A percentile compares a stretch with the other conserved stretches of the same genome.
Evolutionary conservation across 2,113 vertebrate species (phyloP).

Genomic region (Poeciliopsis prolifica): DNA sequence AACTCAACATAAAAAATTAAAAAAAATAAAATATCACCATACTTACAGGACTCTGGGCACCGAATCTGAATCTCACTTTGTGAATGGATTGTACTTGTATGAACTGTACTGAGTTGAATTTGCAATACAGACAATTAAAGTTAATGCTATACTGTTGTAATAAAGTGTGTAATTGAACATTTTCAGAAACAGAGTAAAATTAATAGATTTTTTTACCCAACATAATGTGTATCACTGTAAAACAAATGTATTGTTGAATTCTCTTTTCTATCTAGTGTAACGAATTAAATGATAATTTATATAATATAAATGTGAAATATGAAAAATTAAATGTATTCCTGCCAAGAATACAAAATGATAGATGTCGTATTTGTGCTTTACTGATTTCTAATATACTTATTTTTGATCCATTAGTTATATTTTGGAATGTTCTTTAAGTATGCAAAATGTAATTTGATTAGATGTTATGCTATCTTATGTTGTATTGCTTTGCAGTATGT

Average conservation of each 20-base stretch:
- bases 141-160: not conserved
- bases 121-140: not conserved
- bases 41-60: not conserved
- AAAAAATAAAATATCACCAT: conserved; percentile 1
- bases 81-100: not conserved
- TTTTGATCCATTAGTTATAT: not conserved
- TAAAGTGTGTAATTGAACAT: not conserved
- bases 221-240: not conserved
- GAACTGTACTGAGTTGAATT: not conserved
- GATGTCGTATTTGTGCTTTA: conserved; percentile 7
- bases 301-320: not conserved
- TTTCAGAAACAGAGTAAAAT: not conserved
- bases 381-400: not conserved
- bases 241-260: not conserved
- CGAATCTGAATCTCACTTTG: not conserved
- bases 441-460: not conserved
- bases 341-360: conserved; percentile 14
- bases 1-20: not conserved
- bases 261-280: not conserved
- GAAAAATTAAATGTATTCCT: not conserved
- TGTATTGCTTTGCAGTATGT: not conserved
- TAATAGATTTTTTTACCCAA: not conserved
- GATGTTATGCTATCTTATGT: not conserved
- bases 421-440: too few species aligned
- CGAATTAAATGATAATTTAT: not conserved